Evolutionary conservation across 1,140 invertebrate genomes (phyloP).

Genomic region (Lanistes nyassanus): DNA sequence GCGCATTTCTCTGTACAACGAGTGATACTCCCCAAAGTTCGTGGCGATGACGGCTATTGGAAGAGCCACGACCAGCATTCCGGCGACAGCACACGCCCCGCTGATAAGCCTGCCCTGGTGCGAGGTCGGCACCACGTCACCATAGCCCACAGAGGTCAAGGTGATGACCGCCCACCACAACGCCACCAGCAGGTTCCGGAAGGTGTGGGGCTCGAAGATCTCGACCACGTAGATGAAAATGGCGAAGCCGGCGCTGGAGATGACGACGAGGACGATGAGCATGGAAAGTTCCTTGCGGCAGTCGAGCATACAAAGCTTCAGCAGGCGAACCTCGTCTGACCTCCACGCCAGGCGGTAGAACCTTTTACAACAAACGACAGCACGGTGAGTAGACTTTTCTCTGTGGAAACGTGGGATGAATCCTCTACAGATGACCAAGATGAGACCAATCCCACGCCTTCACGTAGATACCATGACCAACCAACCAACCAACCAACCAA

Average conservation of each 20-base stretch:
- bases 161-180: slow-evolving; percentile 91
- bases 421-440: too few relatives aligned
- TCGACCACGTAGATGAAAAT: slow-evolving; percentile 11
- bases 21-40: slow-evolving; percentile 21
- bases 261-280: slow-evolving; percentile 6
- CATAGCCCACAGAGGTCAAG: slow-evolving; percentile 98
- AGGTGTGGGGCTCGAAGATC: background rate
- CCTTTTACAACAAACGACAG: too few relatives aligned
- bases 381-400: too few relatives aligned
- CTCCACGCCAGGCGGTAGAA: slow-evolving; percentile 5
- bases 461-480: slow-evolving; percentile 1
- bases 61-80: slow-evolving; percentile 29
- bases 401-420: too few relatives aligned
- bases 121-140: slow-evolving; percentile 78
- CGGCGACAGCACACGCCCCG: slow-evolving; percentile 21
- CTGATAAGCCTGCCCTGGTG: slow-evolving; percentile 46
- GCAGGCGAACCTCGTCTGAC: slow-evolving; percentile 12
- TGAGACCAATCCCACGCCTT: too few relatives aligned
- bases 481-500: slow-evolving; percentile 12
- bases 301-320: slow-evolving; percentile 5
- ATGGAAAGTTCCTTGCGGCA: background rate
- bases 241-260: slow-evolving; percentile 10
- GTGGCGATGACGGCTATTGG: slow-evolving; percentile 24
- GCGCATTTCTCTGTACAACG: background rate
- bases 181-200: slow-evolving; percentile 95